Evolutionary conservation across 2,113 vertebrate species (phyloP).

Genomic region (Tringa solitaria): DNA sequence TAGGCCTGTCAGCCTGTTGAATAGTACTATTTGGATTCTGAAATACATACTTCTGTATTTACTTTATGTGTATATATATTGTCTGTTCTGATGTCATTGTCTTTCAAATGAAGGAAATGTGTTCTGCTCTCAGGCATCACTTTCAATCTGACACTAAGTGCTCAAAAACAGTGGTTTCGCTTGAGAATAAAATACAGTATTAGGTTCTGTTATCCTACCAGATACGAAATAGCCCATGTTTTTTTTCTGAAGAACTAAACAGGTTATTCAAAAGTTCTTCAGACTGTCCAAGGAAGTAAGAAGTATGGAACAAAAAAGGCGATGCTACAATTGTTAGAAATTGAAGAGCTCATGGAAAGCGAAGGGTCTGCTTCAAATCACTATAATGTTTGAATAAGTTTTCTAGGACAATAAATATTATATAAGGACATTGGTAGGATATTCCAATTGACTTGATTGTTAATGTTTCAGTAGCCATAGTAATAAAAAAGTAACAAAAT

Average conservation of each 20-base stretch:
- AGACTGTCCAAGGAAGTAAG: neutral
- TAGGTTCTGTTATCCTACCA: neutral
- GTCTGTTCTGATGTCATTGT: neutral
- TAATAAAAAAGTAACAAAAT: neutral
- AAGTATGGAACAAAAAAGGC: neutral
- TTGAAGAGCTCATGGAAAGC: neutral
- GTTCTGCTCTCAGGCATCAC: neutral
- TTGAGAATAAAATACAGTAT: neutral
- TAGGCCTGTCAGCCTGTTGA: neutral
- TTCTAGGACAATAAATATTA: neutral
- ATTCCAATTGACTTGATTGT: neutral
- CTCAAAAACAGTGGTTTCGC: neutral
- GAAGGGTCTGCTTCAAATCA: neutral
- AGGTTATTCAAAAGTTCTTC: neutral
- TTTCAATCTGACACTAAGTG: neutral
- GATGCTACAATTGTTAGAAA: neutral
- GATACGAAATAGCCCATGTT: rapidly evolving
- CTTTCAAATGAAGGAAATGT: neutral
- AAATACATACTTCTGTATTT: neutral
- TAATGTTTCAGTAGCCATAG: neutral
- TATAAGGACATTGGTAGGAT: neutral
- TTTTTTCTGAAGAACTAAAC: neutral
- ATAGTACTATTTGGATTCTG: neutral
- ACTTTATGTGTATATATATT: neutral
- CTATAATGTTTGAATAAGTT: neutral